Evolutionary conservation across 2,797 vertebrate species (phyloP).

Genomic region (Thunnus albacares): DNA sequence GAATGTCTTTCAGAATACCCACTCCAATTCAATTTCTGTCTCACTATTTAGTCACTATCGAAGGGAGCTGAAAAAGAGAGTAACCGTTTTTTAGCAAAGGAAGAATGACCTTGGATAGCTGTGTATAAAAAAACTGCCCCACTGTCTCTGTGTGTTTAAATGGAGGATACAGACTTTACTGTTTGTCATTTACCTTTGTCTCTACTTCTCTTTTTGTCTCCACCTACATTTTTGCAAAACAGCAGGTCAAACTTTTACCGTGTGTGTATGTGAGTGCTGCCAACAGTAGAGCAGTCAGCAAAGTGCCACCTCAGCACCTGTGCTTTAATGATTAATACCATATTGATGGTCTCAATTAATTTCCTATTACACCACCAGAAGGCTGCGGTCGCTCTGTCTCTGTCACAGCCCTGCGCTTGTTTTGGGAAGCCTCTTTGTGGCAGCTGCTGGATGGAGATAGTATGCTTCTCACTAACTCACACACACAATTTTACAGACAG

Average conservation of each 20-base stretch:
- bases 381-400: conserved; percentile 85
- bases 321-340: conserved; percentile 91
- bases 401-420: conserved; percentile 82
- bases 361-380: conserved; percentile 89
- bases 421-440: conserved; percentile 82
- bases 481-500: conserved; percentile 62
- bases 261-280: conserved; percentile 62
- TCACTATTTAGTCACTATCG: conserved; percentile 44
- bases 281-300: conserved; percentile 81
- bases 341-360: conserved; percentile 93
- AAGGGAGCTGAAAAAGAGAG: conserved; percentile 29
- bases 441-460: conserved; percentile 87
- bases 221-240: conserved; percentile 67
- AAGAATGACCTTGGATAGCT: conserved; percentile 59
- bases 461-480: conserved; percentile 59
- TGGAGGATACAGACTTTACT: conserved; percentile 29
- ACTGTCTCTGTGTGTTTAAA: conserved; percentile 16
- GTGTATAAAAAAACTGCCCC: conserved; percentile 14
- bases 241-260: conserved; percentile 85
- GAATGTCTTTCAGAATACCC: conserved; percentile 51
- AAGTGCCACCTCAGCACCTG: conserved; percentile 90
- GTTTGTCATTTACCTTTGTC: conserved; percentile 37
- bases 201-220: conserved; percentile 30
- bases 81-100: neutral
- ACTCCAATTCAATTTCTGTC: conserved; percentile 53